A percentile compares a stretch with the other conserved stretches of the same genome.
phyloP scores from a whole-genome alignment of 2,888 invertebrate species.

The Horisme vitalbata region DNA sequence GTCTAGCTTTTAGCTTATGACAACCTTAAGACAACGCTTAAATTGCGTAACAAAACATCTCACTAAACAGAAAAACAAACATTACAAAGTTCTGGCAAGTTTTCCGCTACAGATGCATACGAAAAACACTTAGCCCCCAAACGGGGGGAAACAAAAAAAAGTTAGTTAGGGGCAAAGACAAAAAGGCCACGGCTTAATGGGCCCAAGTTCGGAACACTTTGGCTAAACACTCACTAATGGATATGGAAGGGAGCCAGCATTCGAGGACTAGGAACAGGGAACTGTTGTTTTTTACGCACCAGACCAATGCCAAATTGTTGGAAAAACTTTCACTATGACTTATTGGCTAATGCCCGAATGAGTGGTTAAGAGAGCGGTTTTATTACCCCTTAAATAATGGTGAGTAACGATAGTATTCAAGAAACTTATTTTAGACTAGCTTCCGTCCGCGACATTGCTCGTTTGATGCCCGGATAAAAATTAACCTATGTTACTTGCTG shows the following conservation, averaged over 20 bases:
- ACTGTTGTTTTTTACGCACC: constrained; percentile 67
- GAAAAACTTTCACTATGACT: constrained; percentile 34
- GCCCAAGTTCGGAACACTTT: constrained; percentile 79
- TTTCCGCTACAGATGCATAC: constrained; percentile 43
- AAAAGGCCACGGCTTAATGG: constrained; percentile 75
- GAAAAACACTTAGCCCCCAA: constrained; percentile 67
- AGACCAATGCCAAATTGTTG: constrained; percentile 65
- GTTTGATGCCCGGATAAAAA: too few relatives aligned
- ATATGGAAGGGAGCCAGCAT: constrained; percentile 77
- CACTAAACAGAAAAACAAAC: constrained; percentile 17
- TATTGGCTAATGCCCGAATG: too few relatives aligned
- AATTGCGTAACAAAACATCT: too few relatives aligned
- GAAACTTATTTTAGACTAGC: too few relatives aligned
- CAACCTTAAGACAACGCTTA: too few relatives aligned
- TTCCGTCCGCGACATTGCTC: too few relatives aligned
- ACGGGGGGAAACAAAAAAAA: constrained; percentile 59
- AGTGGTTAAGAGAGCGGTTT: too few relatives aligned
- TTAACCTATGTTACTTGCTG: too few relatives aligned
- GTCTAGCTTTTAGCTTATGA: too few relatives aligned
- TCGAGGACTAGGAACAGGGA: constrained; percentile 42
- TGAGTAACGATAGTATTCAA: too few relatives aligned
- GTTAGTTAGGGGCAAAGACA: constrained; percentile 69
- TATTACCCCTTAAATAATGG: too few relatives aligned
- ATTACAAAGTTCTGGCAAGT: constrained; percentile 34
- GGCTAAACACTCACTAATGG: constrained; percentile 81